Percentiles rank a stretch among this genome's conserved stretches.
Conservation (phyloP, 2,113 vertebrate species). For the Gracilinanus agilis region DNA sequence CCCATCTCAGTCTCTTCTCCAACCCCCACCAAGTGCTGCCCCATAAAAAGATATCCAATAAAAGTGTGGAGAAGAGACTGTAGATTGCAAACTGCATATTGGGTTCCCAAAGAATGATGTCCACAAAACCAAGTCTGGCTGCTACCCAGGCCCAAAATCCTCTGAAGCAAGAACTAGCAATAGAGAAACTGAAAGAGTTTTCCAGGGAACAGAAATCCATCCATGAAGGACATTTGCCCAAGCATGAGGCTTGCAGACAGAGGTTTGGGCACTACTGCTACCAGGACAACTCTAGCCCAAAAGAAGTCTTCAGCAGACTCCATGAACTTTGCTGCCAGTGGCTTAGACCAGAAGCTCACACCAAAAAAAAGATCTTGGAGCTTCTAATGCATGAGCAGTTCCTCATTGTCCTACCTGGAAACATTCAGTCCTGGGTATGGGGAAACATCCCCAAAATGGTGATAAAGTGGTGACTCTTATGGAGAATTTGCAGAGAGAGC, state of each 20-base stretch:
- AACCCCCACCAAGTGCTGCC: background rate
- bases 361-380: constrained; percentile 77
- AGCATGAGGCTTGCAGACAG: constrained; percentile 74
- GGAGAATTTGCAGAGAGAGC: constrained; percentile 50
- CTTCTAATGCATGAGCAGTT: constrained; percentile 76
- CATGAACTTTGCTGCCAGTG: constrained; percentile 74
- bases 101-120: constrained; percentile 54
- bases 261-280: constrained; percentile 79
- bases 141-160: background rate
- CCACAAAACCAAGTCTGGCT: background rate
- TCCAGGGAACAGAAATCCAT: background rate
- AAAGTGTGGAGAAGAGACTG: background rate
- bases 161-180: constrained; percentile 49
- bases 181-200: constrained; percentile 69
- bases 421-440: constrained; percentile 73
- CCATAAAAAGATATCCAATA: constrained; percentile 63
- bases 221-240: constrained; percentile 21
- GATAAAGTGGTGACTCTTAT: no score
- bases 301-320: constrained; percentile 69
- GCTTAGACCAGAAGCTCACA: constrained; percentile 62
- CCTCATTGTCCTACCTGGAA: constrained; percentile 68
- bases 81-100: background rate
- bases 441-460: constrained; percentile 71
- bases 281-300: constrained; percentile 71
- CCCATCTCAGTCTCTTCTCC: background rate